Base-by-base conservation (phyloP, 2,888 invertebrate species). In the Brachyptera putata region DNA sequence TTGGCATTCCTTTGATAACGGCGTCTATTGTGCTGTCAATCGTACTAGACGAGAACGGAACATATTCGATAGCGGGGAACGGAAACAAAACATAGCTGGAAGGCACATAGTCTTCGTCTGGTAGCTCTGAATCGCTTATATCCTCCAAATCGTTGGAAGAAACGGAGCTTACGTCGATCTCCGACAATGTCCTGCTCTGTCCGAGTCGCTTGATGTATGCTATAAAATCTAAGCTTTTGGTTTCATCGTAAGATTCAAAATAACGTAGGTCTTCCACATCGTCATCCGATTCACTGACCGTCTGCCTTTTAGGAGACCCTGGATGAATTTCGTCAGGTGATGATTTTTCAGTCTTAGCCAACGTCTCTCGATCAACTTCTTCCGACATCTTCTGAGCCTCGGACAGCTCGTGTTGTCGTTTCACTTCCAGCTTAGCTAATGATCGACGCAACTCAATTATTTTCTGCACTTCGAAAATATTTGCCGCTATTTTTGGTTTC, bases 401-500 rank as follows among this genome's bases (percentile, higher is more conserved):
- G 4, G 11, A 11, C 16, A 43, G 21, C 43, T 43, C 36, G 22
- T 24, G 13, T 25, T 55, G 49, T 9, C 21, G 16, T 30, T 60
- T 41, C 26, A 16, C 43, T 67, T 84, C 83, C 68, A 84, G 77
- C 67, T 82, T 82, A 30, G 83, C 82, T 63, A 86, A 72, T 65
- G 83, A 81, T 64, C 82, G 85, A 4, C 86, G 75, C 70, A 85
- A 81, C 72, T 84, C 85, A 79, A 84, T 84, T 56, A 85, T 72
- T 66, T 79, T 79, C 67, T 79, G 81, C 0, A 85, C 85, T 75
- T 87, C 86, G 66, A 80, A 78, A 43, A 85, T 77, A 71, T 86
- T 86, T 1, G 83, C 82, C 0, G 85, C 85, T 60, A 84, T 82
- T 74, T 84, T 87, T 0, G 84, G 85, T 70, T 86, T 86, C 64